Base-by-base conservation (phyloP, 2,888 invertebrate genomes). In the Dryadula phaetusa region DNA sequence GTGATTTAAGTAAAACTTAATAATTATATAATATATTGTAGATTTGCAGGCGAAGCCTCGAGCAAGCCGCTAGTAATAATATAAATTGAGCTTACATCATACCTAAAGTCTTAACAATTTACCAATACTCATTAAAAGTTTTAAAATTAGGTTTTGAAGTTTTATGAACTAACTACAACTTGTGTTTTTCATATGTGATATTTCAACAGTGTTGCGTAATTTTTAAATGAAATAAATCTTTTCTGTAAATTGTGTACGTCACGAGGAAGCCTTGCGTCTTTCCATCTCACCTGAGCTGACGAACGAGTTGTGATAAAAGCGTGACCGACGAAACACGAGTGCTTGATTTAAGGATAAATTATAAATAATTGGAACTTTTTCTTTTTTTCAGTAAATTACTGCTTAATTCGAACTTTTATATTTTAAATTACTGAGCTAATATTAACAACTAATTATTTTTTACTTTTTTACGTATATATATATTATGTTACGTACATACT, bases 291-390 rank as follows among this genome's bases (percentile, higher is more conserved):
- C 34, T 54, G n/a, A 37, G 8, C 37, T 20, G 18, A 34, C 53
- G 32, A 14, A 34, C 20, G 6, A 34, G 12, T 20, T 20, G 34
- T 14, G 20, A 20, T 1, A n/a, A n/a, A 37, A 40, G 40, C 56
- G 56, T 54, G 54, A 54, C 54, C 37, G 56, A 22, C 22, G n/a
- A 22, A 37, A 10, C 54, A 54, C 34, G 32, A 37, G 54, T 34
- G 7, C 20, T 34, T 34, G 34, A 37, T 20, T 53, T 34, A 20
- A 20, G n/a, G 7, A 37, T n/a, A 8, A 40, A 56, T 56, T 56
- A 37, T 8, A 40, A n/a, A 22, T 40, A 25, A 22, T 22, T 56
- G 8, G 2, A 40, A 10, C 37, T 22, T 56, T 22, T 2, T 22
- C 1, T 4, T 20, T 37, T 56, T 40, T 14, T 20, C 1, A 37